Conservation (phyloP, 2,888 invertebrate genomes). For the Philhelius pedissequus region DNA sequence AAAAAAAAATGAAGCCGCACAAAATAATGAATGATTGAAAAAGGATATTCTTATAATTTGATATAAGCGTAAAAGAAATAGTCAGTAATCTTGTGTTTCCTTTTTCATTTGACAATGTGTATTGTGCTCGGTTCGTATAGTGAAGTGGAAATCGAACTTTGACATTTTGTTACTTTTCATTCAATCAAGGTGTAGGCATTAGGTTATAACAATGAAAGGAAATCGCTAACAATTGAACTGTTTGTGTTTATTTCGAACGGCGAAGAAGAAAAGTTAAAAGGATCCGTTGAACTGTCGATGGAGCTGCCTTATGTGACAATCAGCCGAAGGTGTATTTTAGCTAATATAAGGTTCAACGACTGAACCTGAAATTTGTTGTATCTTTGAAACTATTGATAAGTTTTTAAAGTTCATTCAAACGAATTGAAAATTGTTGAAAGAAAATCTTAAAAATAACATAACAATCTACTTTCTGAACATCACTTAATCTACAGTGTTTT, state of each 20-base stretch:
- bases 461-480: no score
- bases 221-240: not conserved
- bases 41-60: not conserved
- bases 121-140: not conserved
- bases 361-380: no score
- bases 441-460: no score
- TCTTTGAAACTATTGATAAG: no score
- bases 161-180: conserved; percentile 43
- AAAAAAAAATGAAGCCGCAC: not conserved
- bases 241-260: not conserved
- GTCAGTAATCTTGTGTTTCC: not conserved
- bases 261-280: not conserved
- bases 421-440: no score
- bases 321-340: not conserved
- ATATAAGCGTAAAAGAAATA: not conserved
- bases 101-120: conserved; percentile 3
- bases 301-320: not conserved
- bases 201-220: not conserved
- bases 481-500: no score
- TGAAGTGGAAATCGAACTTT: not conserved
- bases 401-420: no score
- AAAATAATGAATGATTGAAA: not conserved
- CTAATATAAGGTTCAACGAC: not conserved
- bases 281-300: not conserved
- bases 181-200: not conserved